These are phyloP conservation scores for Odontomyia ornata DNA, from an alignment of 2,888 invertebrate genomes.

Conservation along the genomic window DNA sequence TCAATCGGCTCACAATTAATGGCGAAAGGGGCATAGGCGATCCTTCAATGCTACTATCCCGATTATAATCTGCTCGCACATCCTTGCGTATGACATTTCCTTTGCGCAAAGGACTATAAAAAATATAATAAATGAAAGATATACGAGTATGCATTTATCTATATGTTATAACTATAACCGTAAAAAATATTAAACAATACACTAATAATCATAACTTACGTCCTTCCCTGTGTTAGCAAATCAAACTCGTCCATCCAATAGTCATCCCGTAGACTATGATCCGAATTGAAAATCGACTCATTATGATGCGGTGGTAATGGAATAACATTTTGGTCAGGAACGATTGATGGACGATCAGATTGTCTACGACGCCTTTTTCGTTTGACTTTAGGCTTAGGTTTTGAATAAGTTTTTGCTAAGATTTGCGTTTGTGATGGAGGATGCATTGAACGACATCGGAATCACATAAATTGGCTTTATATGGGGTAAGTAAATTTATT, in stretches of 20 bases:
- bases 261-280: constrained; percentile 21
- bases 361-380: background rate
- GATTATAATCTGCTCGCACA: constrained; percentile 36
- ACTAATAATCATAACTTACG: constrained; percentile 31
- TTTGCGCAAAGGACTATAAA: constrained; percentile 36
- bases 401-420: constrained; percentile 21
- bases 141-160: background rate
- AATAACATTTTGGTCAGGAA: background rate
- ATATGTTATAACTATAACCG: too few species aligned
- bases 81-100: background rate
- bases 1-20: background rate
- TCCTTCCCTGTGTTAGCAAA: constrained; percentile 18
- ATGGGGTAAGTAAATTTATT: too few species aligned
- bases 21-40: background rate
- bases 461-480: background rate
- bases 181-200: background rate
- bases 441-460: background rate
- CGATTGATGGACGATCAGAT: background rate
- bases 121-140: background rate
- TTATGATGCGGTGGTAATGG: background rate
- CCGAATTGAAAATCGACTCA: constrained; percentile 30
- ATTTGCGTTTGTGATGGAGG: background rate
- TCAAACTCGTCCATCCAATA: constrained; percentile 45
- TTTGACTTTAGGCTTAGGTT: background rate
- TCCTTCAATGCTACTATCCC: constrained; percentile 40